These are phyloP conservation scores for Zosterops pallidus DNA, from an alignment of 2,113 vertebrate species.

Conservation along the genomic window DNA sequence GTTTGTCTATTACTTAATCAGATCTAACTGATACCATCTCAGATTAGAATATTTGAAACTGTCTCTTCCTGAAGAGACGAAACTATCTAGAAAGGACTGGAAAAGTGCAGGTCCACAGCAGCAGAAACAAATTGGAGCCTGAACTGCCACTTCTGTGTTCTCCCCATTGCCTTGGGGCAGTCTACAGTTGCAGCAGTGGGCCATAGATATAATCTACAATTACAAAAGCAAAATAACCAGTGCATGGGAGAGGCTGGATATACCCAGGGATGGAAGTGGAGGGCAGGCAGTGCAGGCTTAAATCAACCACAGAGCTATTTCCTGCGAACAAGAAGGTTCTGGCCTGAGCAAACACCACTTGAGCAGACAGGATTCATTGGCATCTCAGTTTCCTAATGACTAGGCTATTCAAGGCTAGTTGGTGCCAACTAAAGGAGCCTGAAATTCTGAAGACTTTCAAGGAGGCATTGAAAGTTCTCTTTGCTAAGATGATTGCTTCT, in stretches of 20 bases:
- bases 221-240: not conserved
- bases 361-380: not conserved
- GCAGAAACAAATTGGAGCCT: not conserved
- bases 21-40: not conserved
- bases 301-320: not conserved
- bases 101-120: not conserved
- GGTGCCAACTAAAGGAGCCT: not conserved
- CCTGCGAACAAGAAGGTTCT: not conserved
- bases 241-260: not conserved
- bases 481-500: not conserved
- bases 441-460: not conserved
- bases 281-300: not conserved
- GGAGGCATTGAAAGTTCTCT: not conserved
- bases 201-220: not conserved
- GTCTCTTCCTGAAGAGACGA: not conserved
- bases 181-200: not conserved
- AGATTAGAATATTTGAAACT: not conserved
- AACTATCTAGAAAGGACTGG: not conserved
- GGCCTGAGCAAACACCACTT: not conserved
- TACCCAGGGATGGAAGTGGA: not conserved
- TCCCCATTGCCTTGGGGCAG: not conserved
- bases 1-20: not conserved
- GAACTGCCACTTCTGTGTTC: not conserved
- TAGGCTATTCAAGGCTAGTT: not conserved
- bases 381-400: not conserved